A percentile compares a stretch with the other conserved stretches of the same genome.
phyloP scores from a whole-genome alignment of 1,140 invertebrate genomes.

The Papilio polyxenes region DNA sequence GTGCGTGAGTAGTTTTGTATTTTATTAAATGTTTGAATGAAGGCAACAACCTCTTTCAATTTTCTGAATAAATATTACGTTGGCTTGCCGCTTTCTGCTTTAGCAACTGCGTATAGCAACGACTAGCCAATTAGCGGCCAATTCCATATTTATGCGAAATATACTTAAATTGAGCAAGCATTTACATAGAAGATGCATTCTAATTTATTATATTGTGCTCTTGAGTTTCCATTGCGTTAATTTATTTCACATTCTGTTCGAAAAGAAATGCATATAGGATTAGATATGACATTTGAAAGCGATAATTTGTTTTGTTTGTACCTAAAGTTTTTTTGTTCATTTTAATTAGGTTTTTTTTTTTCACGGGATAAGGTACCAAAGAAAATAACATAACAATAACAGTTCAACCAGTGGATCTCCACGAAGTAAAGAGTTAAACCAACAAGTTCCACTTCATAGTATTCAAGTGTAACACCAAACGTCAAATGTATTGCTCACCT shows the following conservation, averaged over 20 bases:
- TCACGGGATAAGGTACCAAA: too few species aligned
- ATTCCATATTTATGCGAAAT: conserved; percentile 61
- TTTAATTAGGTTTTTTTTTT: too few species aligned
- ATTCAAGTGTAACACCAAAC: too few species aligned
- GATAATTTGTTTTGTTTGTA: neutral
- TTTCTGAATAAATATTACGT: conserved; percentile 53
- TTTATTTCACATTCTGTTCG: conserved; percentile 7
- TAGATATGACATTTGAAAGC: neutral
- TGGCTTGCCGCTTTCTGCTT: conserved; percentile 70
- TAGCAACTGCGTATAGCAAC: conserved; percentile 51
- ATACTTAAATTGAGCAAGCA: conserved; percentile 53
- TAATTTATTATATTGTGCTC: conserved; percentile 44
- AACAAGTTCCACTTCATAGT: too few species aligned
- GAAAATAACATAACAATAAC: too few species aligned
- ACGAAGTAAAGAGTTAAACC: too few species aligned
- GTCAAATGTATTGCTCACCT: too few species aligned
- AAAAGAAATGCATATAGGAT: neutral
- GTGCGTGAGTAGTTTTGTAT: neutral
- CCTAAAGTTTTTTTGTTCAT: too few species aligned
- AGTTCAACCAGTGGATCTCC: too few species aligned
- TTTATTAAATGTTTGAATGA: neutral
- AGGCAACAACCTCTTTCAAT: conserved; percentile 31
- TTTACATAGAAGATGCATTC: conserved; percentile 54
- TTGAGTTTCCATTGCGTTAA: conserved; percentile 26
- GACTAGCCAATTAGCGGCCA: conserved; percentile 50